Evolutionary conservation across 2,797 vertebrate species (phyloP).

Genomic region (Ctenopoma kingsleyae): DNA sequence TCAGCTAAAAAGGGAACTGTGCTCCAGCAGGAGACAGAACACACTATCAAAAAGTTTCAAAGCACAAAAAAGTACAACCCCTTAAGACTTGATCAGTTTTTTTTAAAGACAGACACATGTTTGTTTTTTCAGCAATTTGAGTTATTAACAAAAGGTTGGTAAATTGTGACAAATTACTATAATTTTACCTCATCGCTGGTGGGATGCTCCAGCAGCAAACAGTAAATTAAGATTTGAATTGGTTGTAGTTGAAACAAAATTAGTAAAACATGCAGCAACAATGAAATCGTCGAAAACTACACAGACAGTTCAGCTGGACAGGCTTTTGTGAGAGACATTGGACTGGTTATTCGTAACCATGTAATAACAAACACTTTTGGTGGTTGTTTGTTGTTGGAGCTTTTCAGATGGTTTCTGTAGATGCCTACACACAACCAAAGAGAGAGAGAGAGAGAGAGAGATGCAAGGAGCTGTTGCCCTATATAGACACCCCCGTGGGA

Average conservation of each 20-base stretch:
- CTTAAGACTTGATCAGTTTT: slow-evolving; percentile 28
- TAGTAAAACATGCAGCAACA: neutral
- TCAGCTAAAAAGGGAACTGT: slow-evolving; percentile 54
- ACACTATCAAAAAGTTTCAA: slow-evolving; percentile 62
- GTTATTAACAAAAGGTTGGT: slow-evolving; percentile 55
- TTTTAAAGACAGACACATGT: slow-evolving; percentile 46
- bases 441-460: slow-evolving; percentile 37
- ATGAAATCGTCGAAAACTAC: neutral
- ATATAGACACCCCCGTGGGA: slow-evolving; percentile 81
- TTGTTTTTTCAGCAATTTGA: slow-evolving; percentile 32
- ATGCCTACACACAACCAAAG: slow-evolving; percentile 29
- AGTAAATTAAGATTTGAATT: neutral
- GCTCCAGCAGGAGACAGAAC: slow-evolving; percentile 43
- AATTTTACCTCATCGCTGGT: slow-evolving; percentile 27
- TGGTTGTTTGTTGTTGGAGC: slow-evolving; percentile 38
- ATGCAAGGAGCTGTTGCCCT: slow-evolving; percentile 75
- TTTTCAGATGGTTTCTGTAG: slow-evolving; percentile 35
- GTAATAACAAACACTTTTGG: slow-evolving; percentile 22
- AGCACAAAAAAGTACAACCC: slow-evolving; percentile 28
- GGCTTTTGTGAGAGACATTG: neutral
- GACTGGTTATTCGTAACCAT: neutral
- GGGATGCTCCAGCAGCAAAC: slow-evolving; percentile 7
- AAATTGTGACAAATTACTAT: slow-evolving; percentile 62
- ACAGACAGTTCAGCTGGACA: neutral
- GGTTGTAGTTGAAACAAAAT: neutral